phyloP scores from a whole-genome alignment of 2,797 vertebrate genomes.

The Typhlichthys subterraneus region DNA sequence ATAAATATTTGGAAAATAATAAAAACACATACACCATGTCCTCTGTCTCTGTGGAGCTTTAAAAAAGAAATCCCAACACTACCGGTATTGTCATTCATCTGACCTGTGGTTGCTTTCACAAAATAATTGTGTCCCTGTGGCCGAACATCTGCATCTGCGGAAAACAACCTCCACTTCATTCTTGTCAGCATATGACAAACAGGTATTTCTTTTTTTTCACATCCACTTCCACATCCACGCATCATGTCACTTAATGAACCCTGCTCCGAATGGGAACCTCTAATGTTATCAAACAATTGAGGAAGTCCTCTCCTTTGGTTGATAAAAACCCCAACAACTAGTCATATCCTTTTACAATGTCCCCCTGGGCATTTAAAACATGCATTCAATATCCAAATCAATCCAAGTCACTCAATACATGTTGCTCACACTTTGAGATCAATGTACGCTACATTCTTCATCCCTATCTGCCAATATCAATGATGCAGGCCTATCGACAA shows the following conservation, averaged over 20 bases:
- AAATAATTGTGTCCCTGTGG: slow-evolving; percentile 55
- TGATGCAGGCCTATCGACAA: slow-evolving; percentile 78
- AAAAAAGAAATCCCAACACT: too few relatives aligned
- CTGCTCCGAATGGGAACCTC: slow-evolving; percentile 41
- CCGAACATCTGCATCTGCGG: slow-evolving; percentile 61
- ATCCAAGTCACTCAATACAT: slow-evolving; percentile 69
- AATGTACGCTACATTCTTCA: slow-evolving; percentile 75
- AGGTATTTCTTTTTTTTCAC: slow-evolving; percentile 36
- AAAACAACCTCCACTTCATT: slow-evolving; percentile 33
- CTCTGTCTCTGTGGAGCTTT: neutral
- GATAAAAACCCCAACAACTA: slow-evolving; percentile 35
- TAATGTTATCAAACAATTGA: slow-evolving; percentile 46
- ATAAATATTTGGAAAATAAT: neutral
- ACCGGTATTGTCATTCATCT: too few relatives aligned
- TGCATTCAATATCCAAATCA: slow-evolving; percentile 64
- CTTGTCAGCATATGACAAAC: too few relatives aligned
- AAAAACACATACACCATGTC: neutral
- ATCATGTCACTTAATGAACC: slow-evolving; percentile 40
- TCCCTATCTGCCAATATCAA: slow-evolving; percentile 76
- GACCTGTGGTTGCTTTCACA: slow-evolving; percentile 45
- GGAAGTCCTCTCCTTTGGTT: slow-evolving; percentile 36
- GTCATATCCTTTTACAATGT: slow-evolving; percentile 42
- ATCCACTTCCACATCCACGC: slow-evolving; percentile 53
- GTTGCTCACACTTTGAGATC: slow-evolving; percentile 62
- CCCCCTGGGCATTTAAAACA: slow-evolving; percentile 46